These are phyloP conservation scores for Ceratoteleas bidentatus DNA, from an alignment of 1,140 invertebrate species.

Conservation along the genomic window DNA sequence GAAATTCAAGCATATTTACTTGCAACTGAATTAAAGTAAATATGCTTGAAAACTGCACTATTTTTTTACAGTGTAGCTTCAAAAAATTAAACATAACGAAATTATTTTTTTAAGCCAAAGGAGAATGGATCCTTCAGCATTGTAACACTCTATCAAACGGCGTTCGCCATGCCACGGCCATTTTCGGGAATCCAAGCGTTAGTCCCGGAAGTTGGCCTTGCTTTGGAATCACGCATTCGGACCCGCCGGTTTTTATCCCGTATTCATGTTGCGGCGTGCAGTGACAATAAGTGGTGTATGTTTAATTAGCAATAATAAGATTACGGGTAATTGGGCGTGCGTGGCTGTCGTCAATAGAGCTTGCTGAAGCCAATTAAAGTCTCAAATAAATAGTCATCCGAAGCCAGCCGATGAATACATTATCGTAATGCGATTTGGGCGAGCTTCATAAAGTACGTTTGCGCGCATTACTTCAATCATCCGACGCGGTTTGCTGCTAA, in stretches of 20 bases:
- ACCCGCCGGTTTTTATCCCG: constrained; percentile 52
- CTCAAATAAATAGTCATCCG: constrained; percentile 61
- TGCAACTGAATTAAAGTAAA: too few relatives aligned
- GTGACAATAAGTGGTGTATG: constrained; percentile 67
- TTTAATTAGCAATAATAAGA: constrained; percentile 69
- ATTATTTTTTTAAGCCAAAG: too few relatives aligned
- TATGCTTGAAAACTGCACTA: too few relatives aligned
- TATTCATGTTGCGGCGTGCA: constrained; percentile 47
- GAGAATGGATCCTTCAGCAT: too few relatives aligned
- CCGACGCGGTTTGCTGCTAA: constrained; percentile 45
- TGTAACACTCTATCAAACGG: too few relatives aligned
- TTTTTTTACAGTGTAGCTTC: too few relatives aligned
- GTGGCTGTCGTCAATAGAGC: constrained; percentile 57
- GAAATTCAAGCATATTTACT: too few relatives aligned
- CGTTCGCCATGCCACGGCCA: too few relatives aligned
- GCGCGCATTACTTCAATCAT: constrained; percentile 60
- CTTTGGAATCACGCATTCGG: too few relatives aligned
- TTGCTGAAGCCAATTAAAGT: constrained; percentile 40
- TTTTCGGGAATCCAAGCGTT: too few relatives aligned
- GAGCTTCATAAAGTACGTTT: constrained; percentile 53
- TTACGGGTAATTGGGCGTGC: constrained; percentile 65
- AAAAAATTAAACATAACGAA: too few relatives aligned
- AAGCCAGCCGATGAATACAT: constrained; percentile 42
- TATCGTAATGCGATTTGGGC: constrained; percentile 57
- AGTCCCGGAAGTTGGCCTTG: too few relatives aligned